A percentile compares a stretch with the other conserved stretches of the same genome.
These are phyloP conservation scores for Sylvia borin DNA, from an alignment of 2,797 vertebrate species.

Conservation along the genomic window DNA sequence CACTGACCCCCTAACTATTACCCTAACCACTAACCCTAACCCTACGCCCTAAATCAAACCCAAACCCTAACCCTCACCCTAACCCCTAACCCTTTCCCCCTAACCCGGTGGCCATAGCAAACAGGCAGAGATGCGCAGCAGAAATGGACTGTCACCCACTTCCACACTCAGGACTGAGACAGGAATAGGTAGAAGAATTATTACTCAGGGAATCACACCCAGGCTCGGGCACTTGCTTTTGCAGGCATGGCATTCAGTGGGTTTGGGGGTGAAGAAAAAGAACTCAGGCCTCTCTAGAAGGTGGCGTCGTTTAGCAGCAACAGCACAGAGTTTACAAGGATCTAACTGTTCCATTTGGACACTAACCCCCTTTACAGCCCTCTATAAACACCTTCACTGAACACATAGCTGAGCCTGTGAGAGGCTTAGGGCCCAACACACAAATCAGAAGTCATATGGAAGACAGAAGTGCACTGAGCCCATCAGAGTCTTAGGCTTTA, in stretches of 20 bases:
- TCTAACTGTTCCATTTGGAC: neutral
- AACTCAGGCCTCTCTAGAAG: neutral
- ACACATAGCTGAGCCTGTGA: neutral
- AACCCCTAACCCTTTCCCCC: too few relatives aligned
- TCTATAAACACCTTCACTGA: neutral
- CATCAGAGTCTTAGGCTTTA: neutral
- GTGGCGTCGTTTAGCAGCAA: neutral
- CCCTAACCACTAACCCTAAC: too few relatives aligned
- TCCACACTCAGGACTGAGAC: neutral
- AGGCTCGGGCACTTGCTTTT: neutral
- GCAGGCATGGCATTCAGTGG: neutral
- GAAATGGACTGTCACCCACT: neutral
- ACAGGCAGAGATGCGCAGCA: neutral
- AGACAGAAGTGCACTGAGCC: neutral
- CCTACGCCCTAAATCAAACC: too few relatives aligned
- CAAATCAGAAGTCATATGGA: neutral
- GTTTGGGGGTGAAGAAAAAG: neutral
- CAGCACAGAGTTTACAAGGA: neutral
- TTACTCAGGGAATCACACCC: neutral
- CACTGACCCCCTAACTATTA: too few relatives aligned
- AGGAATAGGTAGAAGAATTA: neutral
- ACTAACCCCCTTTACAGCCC: neutral
- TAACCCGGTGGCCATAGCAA: neutral
- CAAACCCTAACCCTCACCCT: too few relatives aligned
- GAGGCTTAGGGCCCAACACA: neutral